These are phyloP conservation scores for Protophormia terraenovae DNA, from an alignment of 2,888 invertebrate genomes.

Conservation along the genomic window DNA sequence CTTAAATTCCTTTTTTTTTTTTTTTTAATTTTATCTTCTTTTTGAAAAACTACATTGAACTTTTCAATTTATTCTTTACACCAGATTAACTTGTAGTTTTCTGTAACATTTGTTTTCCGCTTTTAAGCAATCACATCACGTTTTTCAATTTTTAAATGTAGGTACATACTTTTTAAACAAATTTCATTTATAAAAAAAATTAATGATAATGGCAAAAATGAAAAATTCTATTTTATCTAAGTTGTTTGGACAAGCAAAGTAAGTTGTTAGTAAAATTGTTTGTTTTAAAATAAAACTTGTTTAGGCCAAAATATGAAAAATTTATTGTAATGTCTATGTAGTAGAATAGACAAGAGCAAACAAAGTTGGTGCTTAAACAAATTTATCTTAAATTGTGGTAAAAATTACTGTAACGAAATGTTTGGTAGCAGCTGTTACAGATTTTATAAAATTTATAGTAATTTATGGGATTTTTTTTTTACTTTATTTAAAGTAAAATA, in stretches of 20 bases:
- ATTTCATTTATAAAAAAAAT: background rate
- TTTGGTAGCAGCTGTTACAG: background rate
- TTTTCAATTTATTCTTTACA: background rate
- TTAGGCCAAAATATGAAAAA: background rate
- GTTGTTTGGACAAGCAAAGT: background rate
- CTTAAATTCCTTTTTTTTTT: too few species aligned
- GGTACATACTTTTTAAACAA: background rate
- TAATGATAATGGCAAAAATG: background rate
- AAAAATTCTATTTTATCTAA: background rate
- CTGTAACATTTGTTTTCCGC: background rate
- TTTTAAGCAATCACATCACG: conserved; percentile 14
- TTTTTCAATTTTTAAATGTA: conserved; percentile 28
- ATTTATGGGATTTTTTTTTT: background rate
- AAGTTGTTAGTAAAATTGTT: background rate
- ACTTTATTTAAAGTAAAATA: background rate
- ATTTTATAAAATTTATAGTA: background rate
- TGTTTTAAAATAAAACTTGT: too few species aligned
- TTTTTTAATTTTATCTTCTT: too few species aligned
- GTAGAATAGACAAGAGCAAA: background rate
- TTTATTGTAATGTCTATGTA: background rate
- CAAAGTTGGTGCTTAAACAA: background rate
- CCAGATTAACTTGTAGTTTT: background rate
- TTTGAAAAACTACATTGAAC: background rate
- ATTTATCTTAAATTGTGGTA: conserved; percentile 5
- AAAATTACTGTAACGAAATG: background rate